phyloP scores from a whole-genome alignment of 2,888 invertebrate species.

The Clusia tigrina region DNA sequence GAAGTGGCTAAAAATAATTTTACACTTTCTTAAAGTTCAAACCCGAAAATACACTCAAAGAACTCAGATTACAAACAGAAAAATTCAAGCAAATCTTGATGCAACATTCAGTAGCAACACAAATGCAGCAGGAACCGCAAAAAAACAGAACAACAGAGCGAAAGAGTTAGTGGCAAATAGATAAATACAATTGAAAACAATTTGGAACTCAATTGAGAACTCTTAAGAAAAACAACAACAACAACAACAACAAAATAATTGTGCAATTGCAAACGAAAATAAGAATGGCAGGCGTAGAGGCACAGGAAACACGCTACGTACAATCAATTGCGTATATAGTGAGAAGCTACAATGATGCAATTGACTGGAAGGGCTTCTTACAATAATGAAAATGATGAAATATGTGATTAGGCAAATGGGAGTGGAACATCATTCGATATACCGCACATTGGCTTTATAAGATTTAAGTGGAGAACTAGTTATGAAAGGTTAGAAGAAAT shows the following conservation, averaged over 20 bases:
- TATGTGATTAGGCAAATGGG: too few species aligned
- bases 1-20: not conserved
- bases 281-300: too few species aligned
- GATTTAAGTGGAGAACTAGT: too few species aligned
- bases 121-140: not conserved
- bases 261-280: not conserved
- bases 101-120: not conserved
- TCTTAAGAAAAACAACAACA: not conserved
- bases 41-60: not conserved
- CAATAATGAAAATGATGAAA: too few species aligned
- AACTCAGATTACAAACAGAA: too few species aligned
- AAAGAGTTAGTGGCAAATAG: not conserved
- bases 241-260: not conserved
- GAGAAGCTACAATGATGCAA: too few species aligned
- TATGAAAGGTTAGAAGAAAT: too few species aligned
- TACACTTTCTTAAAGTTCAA: constrained; percentile 13
- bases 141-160: constrained; percentile 1
- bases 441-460: too few species aligned
- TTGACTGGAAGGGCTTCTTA: too few species aligned
- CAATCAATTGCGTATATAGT: too few species aligned
- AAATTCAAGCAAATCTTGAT: not conserved
- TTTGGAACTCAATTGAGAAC: not conserved
- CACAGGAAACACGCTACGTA: too few species aligned
- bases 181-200: not conserved
- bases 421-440: too few species aligned